These are phyloP conservation scores for Lordiphosa stackelbergi DNA, from an alignment of 1,140 invertebrate species.

Conservation along the genomic window DNA sequence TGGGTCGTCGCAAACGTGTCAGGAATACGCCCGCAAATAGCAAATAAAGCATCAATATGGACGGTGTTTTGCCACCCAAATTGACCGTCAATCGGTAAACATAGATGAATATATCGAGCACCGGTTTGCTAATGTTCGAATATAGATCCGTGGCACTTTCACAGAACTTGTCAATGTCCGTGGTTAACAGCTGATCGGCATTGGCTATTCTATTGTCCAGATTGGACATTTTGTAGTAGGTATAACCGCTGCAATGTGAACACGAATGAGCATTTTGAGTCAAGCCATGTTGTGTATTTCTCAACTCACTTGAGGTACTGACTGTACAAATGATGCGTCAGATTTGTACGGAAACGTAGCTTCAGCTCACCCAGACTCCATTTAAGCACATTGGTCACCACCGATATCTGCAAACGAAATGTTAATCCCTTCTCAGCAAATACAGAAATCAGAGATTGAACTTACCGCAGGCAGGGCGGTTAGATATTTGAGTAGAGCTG, in stretches of 20 bases:
- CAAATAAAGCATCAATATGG: conserved; percentile 91
- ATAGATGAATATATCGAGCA: conserved; percentile 96
- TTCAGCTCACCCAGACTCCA: conserved; percentile 96
- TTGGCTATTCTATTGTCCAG: conserved; percentile 96
- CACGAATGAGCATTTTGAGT: not conserved
- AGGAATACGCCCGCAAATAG: conserved; percentile 89
- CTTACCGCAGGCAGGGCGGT: conserved; percentile 89
- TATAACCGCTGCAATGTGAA: conserved; percentile 85
- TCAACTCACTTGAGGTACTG: conserved; percentile 93
- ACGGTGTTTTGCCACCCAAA: conserved; percentile 91
- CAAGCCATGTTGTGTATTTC: too few species aligned
- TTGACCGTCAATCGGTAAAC: conserved; percentile 91
- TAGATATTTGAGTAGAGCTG: conserved; percentile 86
- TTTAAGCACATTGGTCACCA: conserved; percentile 95
- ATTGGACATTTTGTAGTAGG: conserved; percentile 98
- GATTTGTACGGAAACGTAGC: conserved; percentile 91
- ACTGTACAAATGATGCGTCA: conserved; percentile 91
- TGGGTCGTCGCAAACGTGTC: conserved; percentile 89
- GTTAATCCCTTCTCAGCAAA: too few species aligned
- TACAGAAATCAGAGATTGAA: not conserved
- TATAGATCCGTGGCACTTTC: conserved; percentile 96
- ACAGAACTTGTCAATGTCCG: conserved; percentile 98
- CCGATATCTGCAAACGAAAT: conserved; percentile 82
- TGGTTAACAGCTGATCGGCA: conserved; percentile 96
- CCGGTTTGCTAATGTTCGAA: conserved; percentile 97